Evolutionary conservation across 2,888 invertebrate genomes (phyloP).

Genomic region (Erebia ligea): DNA sequence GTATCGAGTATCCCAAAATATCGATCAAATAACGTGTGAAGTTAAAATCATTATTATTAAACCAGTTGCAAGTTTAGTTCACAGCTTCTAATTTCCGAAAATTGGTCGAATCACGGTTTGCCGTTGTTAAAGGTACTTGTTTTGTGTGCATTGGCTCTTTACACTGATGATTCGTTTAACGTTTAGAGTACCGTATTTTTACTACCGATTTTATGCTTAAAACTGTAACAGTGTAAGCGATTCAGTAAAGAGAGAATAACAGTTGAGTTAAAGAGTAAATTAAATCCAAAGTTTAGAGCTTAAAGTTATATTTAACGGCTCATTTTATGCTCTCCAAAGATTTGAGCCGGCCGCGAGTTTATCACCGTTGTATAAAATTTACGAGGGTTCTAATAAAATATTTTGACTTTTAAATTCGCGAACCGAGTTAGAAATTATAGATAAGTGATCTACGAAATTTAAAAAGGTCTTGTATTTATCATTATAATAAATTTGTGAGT

Average conservation of each 20-base stretch:
- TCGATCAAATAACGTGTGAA: too few species aligned
- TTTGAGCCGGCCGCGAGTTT: slow-evolving; percentile 17
- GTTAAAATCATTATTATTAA: too few species aligned
- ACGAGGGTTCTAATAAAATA: slow-evolving; percentile 10
- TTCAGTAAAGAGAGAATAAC: slow-evolving; percentile 18
- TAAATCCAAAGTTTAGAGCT: slow-evolving; percentile 22
- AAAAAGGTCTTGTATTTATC: neutral
- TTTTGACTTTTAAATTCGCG: neutral
- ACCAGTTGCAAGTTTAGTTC: too few species aligned
- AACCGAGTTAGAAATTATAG: neutral
- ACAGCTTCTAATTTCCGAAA: too few species aligned
- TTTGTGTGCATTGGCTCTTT: neutral
- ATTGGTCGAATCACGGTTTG: too few species aligned
- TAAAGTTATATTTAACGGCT: slow-evolving; percentile 21
- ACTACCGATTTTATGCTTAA: slow-evolving; percentile 18
- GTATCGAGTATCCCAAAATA: too few species aligned
- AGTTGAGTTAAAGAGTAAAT: slow-evolving; percentile 20
- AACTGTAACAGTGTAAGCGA: slow-evolving; percentile 21
- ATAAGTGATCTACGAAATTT: neutral
- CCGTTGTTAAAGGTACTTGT: too few species aligned
- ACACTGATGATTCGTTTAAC: slow-evolving; percentile 19
- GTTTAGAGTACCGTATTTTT: slow-evolving; percentile 22
- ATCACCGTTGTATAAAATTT: slow-evolving; percentile 22
- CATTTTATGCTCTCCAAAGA: slow-evolving; percentile 24
- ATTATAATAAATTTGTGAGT: neutral